Evolutionary conservation across 2,113 vertebrate species (phyloP), one percentile per base, ranked within the genome.

Genomic region (Pseudorasbora parva): DNA sequence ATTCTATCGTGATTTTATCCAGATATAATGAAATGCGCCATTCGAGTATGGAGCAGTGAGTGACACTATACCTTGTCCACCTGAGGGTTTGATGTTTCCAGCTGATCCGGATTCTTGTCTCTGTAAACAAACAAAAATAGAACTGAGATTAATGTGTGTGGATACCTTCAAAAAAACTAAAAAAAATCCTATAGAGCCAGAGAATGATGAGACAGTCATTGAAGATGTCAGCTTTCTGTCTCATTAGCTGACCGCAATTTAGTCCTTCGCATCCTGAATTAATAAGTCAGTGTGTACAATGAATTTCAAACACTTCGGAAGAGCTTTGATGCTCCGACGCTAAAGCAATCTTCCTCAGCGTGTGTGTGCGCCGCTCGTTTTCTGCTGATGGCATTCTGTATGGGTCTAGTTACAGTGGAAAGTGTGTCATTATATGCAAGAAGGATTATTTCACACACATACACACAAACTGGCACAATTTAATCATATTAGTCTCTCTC

Each of bases 11-110:
- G 37, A 45, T n/a, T 45, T 7, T 45, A 71, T 71, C 68, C 21
- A 45, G 33, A 68, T 68, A 66, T 37, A 37, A 78, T 11, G 27
- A 82, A 59, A 21, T 68, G 64, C 64, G 1, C n/a, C 25, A 25
- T 33, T 81, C 43, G 17, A 64, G 30, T 43, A 1, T 60, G 7
- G 81, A 69, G 27, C 51, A 5, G 41, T 68, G 10, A 12, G 51
- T 62, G 17, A 54, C 17, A 21, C 17, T 51, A 66, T 90, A 94
- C 94, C 94, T 91, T 93, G 89, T 88, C 47, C 89, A 84, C 86
- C 86, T 86, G 92, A 88, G 81, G 91, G 88, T 89, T 94, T 93
- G 90, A 43, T 90, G 90, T 86, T 93, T 89, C 91, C 93, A 82
- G 87, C 83, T 14, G 89, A 87, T 89, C 89, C 91, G 51, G 93